Evolutionary conservation across 2,888 invertebrate species (phyloP), one percentile per base, ranked within the genome.

Genomic region (Tetanocera ferruginea): DNA sequence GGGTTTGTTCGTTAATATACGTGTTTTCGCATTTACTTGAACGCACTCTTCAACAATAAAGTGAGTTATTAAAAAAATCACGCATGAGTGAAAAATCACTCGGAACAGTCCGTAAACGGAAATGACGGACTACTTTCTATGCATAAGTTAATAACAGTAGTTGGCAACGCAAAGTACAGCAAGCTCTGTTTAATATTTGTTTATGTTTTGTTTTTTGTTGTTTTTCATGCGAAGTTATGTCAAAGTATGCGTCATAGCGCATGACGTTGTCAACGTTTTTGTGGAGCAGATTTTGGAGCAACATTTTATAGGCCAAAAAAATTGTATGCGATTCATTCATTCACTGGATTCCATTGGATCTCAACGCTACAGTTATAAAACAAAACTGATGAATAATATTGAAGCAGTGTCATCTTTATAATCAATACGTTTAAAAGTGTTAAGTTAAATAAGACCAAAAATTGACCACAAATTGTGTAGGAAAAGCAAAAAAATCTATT

Each of bases 291-390:
- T 28, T 37, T 66, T 73, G 73, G 73, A 49, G 73, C 73, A 74
- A 28, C n/a, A 64, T 72, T 43, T 17, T 62, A 23, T 64, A 8
- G 43, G 14, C 51, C 31, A 64, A 43, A 64, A 43, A 64, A 64
- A 11, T 51, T 74, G 51, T 23, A 64, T 43, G 37, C 31, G 34
- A 52, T 28, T 66, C 62, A 74, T 75, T 75, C 74, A 66, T 66
- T 55, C 31, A 25, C 34, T 74, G 51, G 64, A 31, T 74, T 28
- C 66, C 64, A 64, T 52, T 51, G 23, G 51, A 66, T 31, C 14
- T 19, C 49, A 51, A 64, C 62, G 66, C 4, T 19, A 3, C 17
- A 51, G 8, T 11, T 43, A 43, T 43, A 43, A 43, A 43, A 5
- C 14, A 51, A 14, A 9, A 8, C 28, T 19, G 2, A 4, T 60